Base-by-base conservation (phyloP, 2,888 invertebrate species). In the Andrena hattorfiana region DNA sequence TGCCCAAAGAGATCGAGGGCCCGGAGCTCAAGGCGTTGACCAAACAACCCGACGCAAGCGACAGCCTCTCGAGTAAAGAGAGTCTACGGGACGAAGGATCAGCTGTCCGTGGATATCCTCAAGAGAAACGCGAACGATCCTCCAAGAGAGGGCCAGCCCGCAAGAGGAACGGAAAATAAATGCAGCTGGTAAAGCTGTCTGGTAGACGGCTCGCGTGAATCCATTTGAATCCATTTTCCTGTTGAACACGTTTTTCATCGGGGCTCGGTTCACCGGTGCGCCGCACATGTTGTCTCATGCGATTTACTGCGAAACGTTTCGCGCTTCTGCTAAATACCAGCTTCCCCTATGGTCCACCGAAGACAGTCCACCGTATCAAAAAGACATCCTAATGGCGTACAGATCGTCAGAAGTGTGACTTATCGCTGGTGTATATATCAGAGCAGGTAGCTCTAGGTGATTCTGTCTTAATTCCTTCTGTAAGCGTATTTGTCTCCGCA, bases 21-120 rank as follows among this genome's bases (percentile, higher is more conserved):
- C n/a, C 60, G 42, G 54, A 67, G 35, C 48, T 49, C 51, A 69
- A 68, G 0, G 48, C 48, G 8, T 10, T 68, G 68, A 26, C 26
- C 30, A 68, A 75, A 75, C 74, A 74, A 16, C 42, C 74, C 1
- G 59, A 51, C 62, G 72, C 64, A n/a, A 81, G 76, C 30, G 54
- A 51, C 48, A 80, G 60, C 54, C 76, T 68, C 62, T 56, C 62
- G 20, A 23, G 75, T 67, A 78, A 81, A 28, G 83, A 71, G 2
- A 35, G 7, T 10, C 49, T n/a, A 16, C 69, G 23, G 0, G 86
- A 86, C 67, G 74, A 70, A 2, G 74, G 63, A 32, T 90, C 89
- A 13, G 81, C 87, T 6, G 66, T 32, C 4, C 85, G 82, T 26
- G 76, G 35, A 2, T 59, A 80, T 42, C 77, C 80, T 16, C 73